Evolutionary conservation across 2,113 vertebrate species (phyloP), one percentile per base, ranked within the genome.

Genomic region (Scortum barcoo): DNA sequence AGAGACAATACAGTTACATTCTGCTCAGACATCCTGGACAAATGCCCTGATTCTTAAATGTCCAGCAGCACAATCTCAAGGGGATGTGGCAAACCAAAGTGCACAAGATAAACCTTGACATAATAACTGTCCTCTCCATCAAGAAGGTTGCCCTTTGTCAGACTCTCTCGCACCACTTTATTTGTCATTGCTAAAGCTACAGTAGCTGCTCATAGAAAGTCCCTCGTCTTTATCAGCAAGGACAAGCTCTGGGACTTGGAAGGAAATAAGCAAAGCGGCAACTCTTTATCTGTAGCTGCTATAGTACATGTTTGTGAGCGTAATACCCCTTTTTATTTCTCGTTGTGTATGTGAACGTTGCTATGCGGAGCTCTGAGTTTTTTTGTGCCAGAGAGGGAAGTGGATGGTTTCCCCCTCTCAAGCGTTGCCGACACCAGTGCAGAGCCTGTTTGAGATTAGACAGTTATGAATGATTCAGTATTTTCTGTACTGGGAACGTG

Each of bases 221-320:
- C 30, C 33, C 79, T 54, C 40, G 72, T 89, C 54, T 80, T 85
- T 58, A 79, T 84, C 62, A 38, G 78, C 40, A 51, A 84, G 75
- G 42, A 63, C 40, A 56, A 30, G 33, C 78, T 63, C 17, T 67
- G 51, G 71, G 58, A 83, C 20, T 48, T 63, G 53, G 80, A 82
- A 81, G 38, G 62, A 77, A 77, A 78, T 63, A 57, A 60, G 44
- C 44, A 73, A 68, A 79, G 50, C 75, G 83, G 80, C 75, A 60
- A 67, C 50, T 84, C 26, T 87, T 76, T 69, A 86, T 78, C 54
- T 88, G 74, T 88, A 76, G 84, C 81, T 87, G 72, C 78, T 84
- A 51, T 89, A 80, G 70, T 81, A 51, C 79, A 81, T 91, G 87
- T 93, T 87, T 85, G 87, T 88, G 86, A 85, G 85, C 66, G 19